Base-by-base conservation (phyloP, 2,888 invertebrate species). In the Temnothorax ravouxi region DNA sequence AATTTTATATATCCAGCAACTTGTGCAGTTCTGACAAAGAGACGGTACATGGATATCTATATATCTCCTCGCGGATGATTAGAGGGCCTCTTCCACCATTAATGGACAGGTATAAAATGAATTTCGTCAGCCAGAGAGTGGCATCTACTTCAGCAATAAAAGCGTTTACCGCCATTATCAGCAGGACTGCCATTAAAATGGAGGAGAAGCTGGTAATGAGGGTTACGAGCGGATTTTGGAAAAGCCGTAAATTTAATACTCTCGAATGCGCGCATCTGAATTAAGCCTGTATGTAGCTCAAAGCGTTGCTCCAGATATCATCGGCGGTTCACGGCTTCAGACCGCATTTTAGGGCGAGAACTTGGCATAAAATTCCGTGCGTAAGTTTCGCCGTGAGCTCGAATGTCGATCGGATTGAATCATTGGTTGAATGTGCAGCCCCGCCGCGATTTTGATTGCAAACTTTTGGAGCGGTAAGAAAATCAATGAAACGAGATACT, bases 231-330 rank as follows among this genome's bases (percentile, higher is more conserved):
- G 83, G 88, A 86, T 88, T 88, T 88, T 64, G 82, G 87, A 87
- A 85, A 85, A 80, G 84, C 80, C 80, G 79, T 85, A 88, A 88
- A 88, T 88, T 85, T 82, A 81, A 84, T 79, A 64, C 72, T 74
- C 59, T n/a, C 64, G 71, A 84, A 85, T 62, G 71, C 64, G 56
- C 80, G 59, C 56, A 41, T 59, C 75, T 25, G 76, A 84, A 84
- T 88, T 83, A 88, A 88, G 71, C 88, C 66, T n/a, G 75, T 66
- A 56, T 56, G 69, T 69, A 25, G 34, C 21, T 59, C 69, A 3
- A 41, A 71, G 47, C n/a, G 50, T 34, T 21, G 34, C 34, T 47
- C n/a, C 21, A 50, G 47, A 59, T 59, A 71, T 47, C 79, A 79
- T 79, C 69, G 69, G 34, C 29, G 77, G 56, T 69, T 47, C 44